Base-by-base conservation (phyloP, 2,797 vertebrate genomes). In the Thaleichthys pacificus region DNA sequence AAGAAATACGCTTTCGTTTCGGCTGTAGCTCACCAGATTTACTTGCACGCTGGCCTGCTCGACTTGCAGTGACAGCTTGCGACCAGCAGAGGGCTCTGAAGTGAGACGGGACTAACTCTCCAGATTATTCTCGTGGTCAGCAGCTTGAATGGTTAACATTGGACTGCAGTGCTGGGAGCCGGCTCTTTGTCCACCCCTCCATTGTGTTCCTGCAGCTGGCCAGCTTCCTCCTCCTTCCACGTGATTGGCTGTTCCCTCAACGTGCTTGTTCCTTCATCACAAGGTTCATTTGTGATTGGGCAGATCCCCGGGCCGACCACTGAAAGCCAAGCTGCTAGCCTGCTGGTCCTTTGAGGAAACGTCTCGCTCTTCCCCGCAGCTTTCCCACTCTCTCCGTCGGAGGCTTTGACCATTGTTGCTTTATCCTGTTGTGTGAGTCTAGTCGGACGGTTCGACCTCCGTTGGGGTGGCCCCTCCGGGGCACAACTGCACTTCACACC, bases 51-150 rank as follows among this genome's bases (percentile, higher is more conserved):
- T 19, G 49, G 8, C 14, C 47, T 17, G 5, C 49, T 51, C 14
- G 75, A 75, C 66, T 54, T 28, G 74, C 77, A 83, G 73, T 82
- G 69, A 74, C 80, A 30, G 75, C 68, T 19, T 79, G 49, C 83
- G 75, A 69, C 91, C 91, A 93, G 88, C 79, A 93, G 92, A 88
- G 87, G 92, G 92, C 90, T 87, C 84, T 88, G 76, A 84, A 79
- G 69, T 82, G 84, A 86, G 87, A 84, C 85, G 57, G 71, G 42
- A 51, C 75, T 26, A 79, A 66, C 75, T 62, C 64, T 14, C 42
- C 12, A 47, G 42, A 47, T 47, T 2, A 47, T 3, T 3, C 9
- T 8, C 12, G 2, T 8, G 11, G 2, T 47, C 42, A 14, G 42
- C 12, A 47, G 42, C 12, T 47, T 47, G 42, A 12, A 47, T 47